Percentiles rank a stretch among this genome's conserved stretches.
These are phyloP conservation scores for Theretra japonica DNA, from an alignment of 2,888 invertebrate genomes.

Conservation along the genomic window DNA sequence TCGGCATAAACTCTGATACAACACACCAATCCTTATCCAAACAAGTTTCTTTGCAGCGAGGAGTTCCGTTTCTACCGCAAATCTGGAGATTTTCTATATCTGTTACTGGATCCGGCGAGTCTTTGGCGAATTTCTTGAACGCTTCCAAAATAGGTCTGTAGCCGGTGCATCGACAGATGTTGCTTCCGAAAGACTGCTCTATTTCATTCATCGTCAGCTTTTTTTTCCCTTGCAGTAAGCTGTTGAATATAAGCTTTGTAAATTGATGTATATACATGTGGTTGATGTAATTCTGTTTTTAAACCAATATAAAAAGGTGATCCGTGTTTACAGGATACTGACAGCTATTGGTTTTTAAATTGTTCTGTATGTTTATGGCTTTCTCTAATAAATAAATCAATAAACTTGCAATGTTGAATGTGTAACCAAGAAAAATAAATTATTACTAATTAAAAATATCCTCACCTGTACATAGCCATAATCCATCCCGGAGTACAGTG, in stretches of 20 bases:
- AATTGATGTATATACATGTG: no score
- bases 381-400: no score
- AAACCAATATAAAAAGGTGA: no score
- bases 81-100: slow-evolving; percentile 62
- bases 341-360: no score
- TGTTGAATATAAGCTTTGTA: slow-evolving; percentile 45
- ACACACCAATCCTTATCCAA: slow-evolving; percentile 42
- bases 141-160: slow-evolving; percentile 86
- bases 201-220: slow-evolving; percentile 85
- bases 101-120: slow-evolving; percentile 56
- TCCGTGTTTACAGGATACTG: no score
- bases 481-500: slow-evolving; percentile 82
- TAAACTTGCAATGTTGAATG: no score
- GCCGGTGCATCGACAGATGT: slow-evolving; percentile 90
- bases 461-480: slow-evolving; percentile 66
- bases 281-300: no score
- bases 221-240: slow-evolving; percentile 69
- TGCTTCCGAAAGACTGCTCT: slow-evolving; percentile 88
- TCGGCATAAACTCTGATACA: slow-evolving; percentile 33
- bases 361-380: no score
- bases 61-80: slow-evolving; percentile 43
- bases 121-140: slow-evolving; percentile 84
- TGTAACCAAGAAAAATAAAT: no score
- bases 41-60: slow-evolving; percentile 38
- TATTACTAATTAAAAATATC: no score